Base-by-base conservation (phyloP, 2,888 invertebrate genomes). In the Lasioglossum oenotherae region DNA sequence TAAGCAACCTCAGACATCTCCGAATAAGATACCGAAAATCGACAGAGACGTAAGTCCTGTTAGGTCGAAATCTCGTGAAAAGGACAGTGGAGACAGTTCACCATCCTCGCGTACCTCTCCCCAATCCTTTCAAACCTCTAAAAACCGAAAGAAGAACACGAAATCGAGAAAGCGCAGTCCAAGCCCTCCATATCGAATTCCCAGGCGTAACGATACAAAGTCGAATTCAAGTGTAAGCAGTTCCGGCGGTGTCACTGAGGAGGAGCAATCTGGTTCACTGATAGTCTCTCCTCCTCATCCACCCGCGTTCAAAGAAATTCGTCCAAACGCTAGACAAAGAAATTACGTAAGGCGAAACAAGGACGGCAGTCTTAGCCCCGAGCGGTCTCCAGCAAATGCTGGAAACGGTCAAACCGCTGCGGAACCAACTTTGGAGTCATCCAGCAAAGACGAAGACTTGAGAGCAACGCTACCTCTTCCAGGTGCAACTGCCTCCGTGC, bases 321-420 rank as follows among this genome's bases (percentile, higher is more conserved):
- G 95, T 74, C 91, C 93, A 53, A 94, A 93, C 74, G 90, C 94
- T 74, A 94, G 95, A 89, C 94, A 96, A 92, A 96, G 97, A 80
- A 96, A 96, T 94, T 97, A 97, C 95, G 96, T 97, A 93, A 95
- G 97, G 81, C 96, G 97, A 81, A 97, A 97, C 94, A 96, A 96
- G 88, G 96, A 96, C 87, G 96, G 96, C 90, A 96, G 96, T 44
- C 96, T 96, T 92, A 97, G 96, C 94, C 97, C 96, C 49, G 96
- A 96, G 90, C 94, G 90, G 41, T 91, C 89, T 76, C 87, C 90
- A 78, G 83, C 85, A 81, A 88, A 85, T 82, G 81, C 91, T 86
- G 87, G 89, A 64, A 91, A 85, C 84, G 85, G 86, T 89, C 81
- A 88, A 80, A 76, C 83, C 76, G 88, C 91, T 78, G 76, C 83